Conservation (phyloP, 2,888 invertebrate species). For the Chrysina gloriosa region DNA sequence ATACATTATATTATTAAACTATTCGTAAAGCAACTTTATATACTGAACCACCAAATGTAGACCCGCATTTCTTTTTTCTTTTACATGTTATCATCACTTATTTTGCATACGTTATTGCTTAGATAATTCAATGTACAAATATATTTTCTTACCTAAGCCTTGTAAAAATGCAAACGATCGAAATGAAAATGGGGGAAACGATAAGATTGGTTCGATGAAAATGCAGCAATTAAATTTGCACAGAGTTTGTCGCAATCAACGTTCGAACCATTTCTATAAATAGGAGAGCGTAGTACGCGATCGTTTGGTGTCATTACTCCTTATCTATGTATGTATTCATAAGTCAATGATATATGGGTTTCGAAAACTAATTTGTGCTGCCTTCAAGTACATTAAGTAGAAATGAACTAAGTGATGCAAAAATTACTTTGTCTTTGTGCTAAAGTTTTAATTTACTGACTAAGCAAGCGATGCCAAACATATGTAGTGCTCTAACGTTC, state of each 20-base stretch:
- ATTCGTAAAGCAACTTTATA: conserved; percentile 26
- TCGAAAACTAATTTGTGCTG: too few relatives aligned
- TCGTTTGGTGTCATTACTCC: too few relatives aligned
- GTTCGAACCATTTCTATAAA: too few relatives aligned
- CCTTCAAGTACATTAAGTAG: too few relatives aligned
- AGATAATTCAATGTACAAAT: conserved; percentile 33
- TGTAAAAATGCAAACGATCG: conserved; percentile 5
- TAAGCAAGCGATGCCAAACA: not conserved
- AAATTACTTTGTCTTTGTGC: too few relatives aligned
- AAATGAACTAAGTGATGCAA: too few relatives aligned
- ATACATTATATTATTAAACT: conserved; percentile 41
- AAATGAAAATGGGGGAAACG: not conserved
- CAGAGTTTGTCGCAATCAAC: conserved; percentile 5
- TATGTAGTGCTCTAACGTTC: not conserved
- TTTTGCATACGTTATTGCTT: conserved; percentile 36
- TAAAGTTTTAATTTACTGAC: too few relatives aligned
- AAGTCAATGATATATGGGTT: too few relatives aligned
- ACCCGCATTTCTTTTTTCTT: conserved; percentile 37
- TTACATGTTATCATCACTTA: conserved; percentile 16
- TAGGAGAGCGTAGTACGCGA: too few relatives aligned
- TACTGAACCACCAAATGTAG: conserved; percentile 33
- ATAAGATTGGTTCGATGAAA: not conserved
- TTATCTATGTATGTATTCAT: too few relatives aligned
- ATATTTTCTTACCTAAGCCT: conserved; percentile 36
- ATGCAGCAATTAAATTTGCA: not conserved